Conservation (phyloP, 1,140 invertebrate genomes). For the Holcopasites calliopsidis region DNA sequence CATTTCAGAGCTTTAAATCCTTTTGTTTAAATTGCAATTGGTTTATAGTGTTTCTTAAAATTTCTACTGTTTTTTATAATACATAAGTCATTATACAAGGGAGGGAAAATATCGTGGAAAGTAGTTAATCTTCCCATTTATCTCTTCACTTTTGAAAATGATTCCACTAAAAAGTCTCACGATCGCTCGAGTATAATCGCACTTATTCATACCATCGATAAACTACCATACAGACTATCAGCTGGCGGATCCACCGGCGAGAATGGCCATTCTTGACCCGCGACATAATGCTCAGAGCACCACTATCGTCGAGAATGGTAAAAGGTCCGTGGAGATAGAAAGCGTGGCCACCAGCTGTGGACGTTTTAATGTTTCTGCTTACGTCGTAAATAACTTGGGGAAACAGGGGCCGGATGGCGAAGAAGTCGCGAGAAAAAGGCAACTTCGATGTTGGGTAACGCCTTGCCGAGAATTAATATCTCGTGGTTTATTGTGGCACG, state of each 20-base stretch:
- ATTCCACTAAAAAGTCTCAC: too few relatives aligned
- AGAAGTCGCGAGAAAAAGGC: background rate
- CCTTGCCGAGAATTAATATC: conserved; percentile 23
- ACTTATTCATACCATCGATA: too few relatives aligned
- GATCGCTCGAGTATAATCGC: too few relatives aligned
- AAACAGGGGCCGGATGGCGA: background rate
- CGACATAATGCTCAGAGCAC: conserved; percentile 43
- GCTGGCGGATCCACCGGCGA: conserved; percentile 47
- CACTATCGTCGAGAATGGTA: conserved; percentile 20
- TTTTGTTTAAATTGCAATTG: too few relatives aligned
- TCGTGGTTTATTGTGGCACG: background rate
- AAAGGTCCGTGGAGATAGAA: conserved; percentile 51
- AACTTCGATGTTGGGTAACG: background rate
- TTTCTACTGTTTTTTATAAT: too few relatives aligned
- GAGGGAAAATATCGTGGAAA: too few relatives aligned
- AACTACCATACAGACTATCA: too few relatives aligned
- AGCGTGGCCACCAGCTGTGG: conserved; percentile 31
- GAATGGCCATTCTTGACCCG: conserved; percentile 53
- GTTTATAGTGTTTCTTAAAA: too few relatives aligned
- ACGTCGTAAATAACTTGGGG: conserved; percentile 25
- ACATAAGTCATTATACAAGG: too few relatives aligned
- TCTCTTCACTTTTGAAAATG: too few relatives aligned
- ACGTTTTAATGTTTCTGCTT: conserved; percentile 24
- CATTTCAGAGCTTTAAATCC: too few relatives aligned
- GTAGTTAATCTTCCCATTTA: too few relatives aligned